Base-by-base conservation (phyloP, 2,888 invertebrate species). In the Dryomyza anilis region DNA sequence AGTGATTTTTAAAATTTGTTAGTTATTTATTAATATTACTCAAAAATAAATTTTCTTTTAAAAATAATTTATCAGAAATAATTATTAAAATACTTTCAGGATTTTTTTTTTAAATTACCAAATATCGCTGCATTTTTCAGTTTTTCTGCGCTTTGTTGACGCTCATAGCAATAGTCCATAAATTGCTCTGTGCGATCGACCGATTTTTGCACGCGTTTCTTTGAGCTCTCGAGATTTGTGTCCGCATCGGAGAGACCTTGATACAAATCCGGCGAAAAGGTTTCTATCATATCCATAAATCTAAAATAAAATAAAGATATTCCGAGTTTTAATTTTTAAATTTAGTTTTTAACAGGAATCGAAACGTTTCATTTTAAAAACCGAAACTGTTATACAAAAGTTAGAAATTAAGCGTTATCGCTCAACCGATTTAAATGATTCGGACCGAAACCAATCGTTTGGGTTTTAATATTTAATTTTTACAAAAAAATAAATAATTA, bases 181-280 rank as follows among this genome's bases (percentile, higher is more conserved):
- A 93, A 89, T 23, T 75, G 80, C 64, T 87, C 84, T 12, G 92
- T 91, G 68, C 91, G 86, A 33, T 89, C 87, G 0, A 92, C 87
- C 4, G 94, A 87, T 80, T 94, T 95, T 1, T 77, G 76, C 14
- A 90, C 78, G 65, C 94, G 85, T 80, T 95, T 96, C 56, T 85
- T 85, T 0, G 89, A 85, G 76, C 92, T 91, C 43, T 85, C 83
- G 7, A 84, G 79, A 76, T 78, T 78, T 1, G 83, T 83, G 27
- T 83, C 83, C 0, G 78, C 89, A 86, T 96, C 95, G 78, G 91
- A 90, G 73, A 96, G 84, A 14, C 91, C 88, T 79, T 92, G 89
- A 83, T 92, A 93, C 77, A 93, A 88, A 80, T 94, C 92, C 43
- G 96, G 95, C 80, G 88, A 87, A 79, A 91, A 90, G 27, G 86